Conservation (phyloP, 2,888 invertebrate species). For the Troglohyphantes excavatus region DNA sequence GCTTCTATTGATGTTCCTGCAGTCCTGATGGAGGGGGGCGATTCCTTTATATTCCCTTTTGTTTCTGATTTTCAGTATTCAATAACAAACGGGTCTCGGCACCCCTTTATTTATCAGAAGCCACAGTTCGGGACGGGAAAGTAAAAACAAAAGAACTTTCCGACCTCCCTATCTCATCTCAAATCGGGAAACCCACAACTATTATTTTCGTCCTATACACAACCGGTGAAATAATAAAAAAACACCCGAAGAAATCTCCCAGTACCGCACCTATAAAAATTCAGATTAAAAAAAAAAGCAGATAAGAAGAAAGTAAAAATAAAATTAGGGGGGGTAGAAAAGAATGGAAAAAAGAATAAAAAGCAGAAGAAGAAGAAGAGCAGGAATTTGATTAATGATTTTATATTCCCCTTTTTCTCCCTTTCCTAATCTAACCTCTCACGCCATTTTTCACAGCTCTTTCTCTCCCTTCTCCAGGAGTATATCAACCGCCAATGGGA, state of each 20-base stretch:
- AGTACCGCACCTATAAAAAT: slow-evolving; percentile 74
- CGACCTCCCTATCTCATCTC: background rate
- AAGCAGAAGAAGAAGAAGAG: slow-evolving; percentile 43
- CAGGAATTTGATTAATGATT: slow-evolving; percentile 78
- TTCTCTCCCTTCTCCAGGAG: slow-evolving; percentile 60
- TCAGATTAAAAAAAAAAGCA: slow-evolving; percentile 74
- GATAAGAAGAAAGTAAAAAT: too few relatives aligned
- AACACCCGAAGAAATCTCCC: slow-evolving; percentile 23
- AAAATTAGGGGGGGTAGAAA: slow-evolving; percentile 17
- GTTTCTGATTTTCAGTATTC: slow-evolving; percentile 29
- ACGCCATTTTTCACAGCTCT: slow-evolving; percentile 78
- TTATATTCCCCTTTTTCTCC: slow-evolving; percentile 76
- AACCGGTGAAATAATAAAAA: background rate
- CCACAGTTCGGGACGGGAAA: background rate
- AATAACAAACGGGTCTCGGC: slow-evolving; percentile 44
- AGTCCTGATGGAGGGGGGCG: background rate
- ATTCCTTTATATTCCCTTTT: background rate
- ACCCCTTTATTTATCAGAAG: slow-evolving; percentile 44
- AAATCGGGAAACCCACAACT: slow-evolving; percentile 50
- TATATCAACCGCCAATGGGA: slow-evolving; percentile 76
- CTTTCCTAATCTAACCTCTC: slow-evolving; percentile 78
- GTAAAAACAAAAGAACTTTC: slow-evolving; percentile 16
- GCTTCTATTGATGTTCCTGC: background rate
- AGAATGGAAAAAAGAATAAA: slow-evolving; percentile 37
- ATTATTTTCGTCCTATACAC: slow-evolving; percentile 44